These are phyloP conservation scores for Xyrauchen texanus DNA, from an alignment of 2,113 vertebrate genomes.

Conservation along the genomic window DNA sequence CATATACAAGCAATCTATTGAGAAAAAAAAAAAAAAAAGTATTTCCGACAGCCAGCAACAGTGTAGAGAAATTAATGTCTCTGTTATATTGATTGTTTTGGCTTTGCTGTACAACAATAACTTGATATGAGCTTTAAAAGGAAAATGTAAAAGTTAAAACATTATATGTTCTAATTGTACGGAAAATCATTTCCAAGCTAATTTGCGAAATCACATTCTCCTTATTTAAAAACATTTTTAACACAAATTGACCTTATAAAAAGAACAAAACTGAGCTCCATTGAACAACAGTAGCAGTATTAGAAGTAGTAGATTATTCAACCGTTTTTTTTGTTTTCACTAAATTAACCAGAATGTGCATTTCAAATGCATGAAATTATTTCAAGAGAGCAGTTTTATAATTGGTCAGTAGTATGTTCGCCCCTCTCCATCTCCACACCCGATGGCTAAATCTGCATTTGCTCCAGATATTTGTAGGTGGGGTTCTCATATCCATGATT, in stretches of 20 bases:
- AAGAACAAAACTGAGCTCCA: constrained; percentile 71
- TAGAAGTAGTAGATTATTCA: constrained; percentile 74
- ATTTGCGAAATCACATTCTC: constrained; percentile 54
- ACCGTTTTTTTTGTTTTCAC: constrained; percentile 56
- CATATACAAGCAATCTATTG: constrained; percentile 83
- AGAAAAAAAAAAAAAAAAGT: constrained; percentile 64
- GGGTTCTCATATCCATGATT: constrained; percentile 98
- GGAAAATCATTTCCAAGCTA: constrained; percentile 50
- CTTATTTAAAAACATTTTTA: constrained; percentile 60
- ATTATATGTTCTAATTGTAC: constrained; percentile 68
- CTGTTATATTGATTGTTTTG: constrained; percentile 51
- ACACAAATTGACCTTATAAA: constrained; percentile 66
- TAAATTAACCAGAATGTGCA: constrained; percentile 72
- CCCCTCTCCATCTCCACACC: constrained; percentile 62
- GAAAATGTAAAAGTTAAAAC: constrained; percentile 55
- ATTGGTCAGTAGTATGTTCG: constrained; percentile 85
- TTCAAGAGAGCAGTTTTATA: constrained; percentile 76
- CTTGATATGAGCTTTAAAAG: neutral
- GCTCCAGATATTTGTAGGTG: constrained; percentile 99
- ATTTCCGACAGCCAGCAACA: constrained; percentile 60
- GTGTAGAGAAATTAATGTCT: constrained; percentile 33
- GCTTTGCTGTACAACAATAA: constrained; percentile 48
- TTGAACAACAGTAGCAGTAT: constrained; percentile 76
- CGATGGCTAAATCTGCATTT: constrained; percentile 91
- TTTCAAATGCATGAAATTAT: constrained; percentile 74